Percentiles rank a stretch among this genome's conserved stretches.
phyloP scores from a whole-genome alignment of 2,113 vertebrate genomes.

The Sturnira hondurensis region DNA sequence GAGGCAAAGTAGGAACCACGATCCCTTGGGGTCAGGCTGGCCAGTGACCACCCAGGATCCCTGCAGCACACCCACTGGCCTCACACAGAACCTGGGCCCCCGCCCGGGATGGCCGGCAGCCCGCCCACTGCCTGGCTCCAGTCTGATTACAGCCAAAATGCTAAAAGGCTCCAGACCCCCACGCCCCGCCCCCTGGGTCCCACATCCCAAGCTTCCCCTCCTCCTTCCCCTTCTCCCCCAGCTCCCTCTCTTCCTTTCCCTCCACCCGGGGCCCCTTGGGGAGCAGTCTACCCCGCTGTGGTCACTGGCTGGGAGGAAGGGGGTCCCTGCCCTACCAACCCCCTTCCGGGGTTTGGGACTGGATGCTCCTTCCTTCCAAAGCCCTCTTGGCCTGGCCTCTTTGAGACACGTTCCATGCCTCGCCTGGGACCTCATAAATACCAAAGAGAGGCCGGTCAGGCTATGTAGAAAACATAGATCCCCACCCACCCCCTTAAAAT shows the following conservation, averaged over 20 bases:
- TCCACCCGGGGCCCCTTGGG: background rate
- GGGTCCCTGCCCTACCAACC: background rate
- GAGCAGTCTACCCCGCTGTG: background rate
- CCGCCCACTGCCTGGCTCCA: slow-evolving; percentile 60
- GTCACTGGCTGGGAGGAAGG: background rate
- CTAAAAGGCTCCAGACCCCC: slow-evolving; percentile 52
- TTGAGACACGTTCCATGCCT: slow-evolving; percentile 20
- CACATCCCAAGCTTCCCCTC: background rate
- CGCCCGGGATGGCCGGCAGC: slow-evolving; percentile 58
- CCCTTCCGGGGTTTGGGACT: background rate
- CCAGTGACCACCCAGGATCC: slow-evolving; percentile 71
- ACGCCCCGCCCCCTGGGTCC: background rate
- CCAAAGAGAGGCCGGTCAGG: slow-evolving; percentile 25
- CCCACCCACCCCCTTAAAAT: background rate
- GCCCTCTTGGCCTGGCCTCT: slow-evolving; percentile 31
- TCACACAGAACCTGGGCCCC: slow-evolving; percentile 67
- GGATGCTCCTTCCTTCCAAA: background rate
- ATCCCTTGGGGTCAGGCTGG: slow-evolving; percentile 37
- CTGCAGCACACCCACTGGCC: slow-evolving; percentile 52
- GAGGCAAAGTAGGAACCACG: background rate
- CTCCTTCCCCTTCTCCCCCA: background rate
- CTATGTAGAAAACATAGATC: background rate
- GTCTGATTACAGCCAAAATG: slow-evolving; percentile 55
- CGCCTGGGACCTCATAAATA: slow-evolving; percentile 65
- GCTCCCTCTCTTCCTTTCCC: background rate